Evolutionary conservation across 2,113 vertebrate genomes (phyloP).

Genomic region (Entelurus aequoreus): DNA sequence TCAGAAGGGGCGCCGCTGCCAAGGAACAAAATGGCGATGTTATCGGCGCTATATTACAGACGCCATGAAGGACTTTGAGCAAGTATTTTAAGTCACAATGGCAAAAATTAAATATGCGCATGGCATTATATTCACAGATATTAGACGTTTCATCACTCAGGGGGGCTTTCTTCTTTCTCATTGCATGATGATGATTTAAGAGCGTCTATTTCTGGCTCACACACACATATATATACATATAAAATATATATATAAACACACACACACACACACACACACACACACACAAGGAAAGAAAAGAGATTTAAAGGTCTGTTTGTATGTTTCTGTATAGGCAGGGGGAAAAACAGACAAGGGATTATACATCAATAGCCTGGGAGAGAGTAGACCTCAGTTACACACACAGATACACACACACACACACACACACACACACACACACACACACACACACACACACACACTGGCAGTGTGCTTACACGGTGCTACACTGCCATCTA

Average conservation of each 20-base stretch:
- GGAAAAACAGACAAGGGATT: not conserved
- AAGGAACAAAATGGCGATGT: conserved; percentile 7
- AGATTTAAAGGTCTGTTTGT: not conserved
- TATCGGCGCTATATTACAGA: conserved; percentile 9
- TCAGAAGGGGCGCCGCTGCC: conserved; percentile 8
- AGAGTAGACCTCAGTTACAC: too few relatives aligned
- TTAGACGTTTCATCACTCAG: conserved; percentile 8
- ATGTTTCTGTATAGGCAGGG: not conserved
- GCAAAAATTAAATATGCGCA: conserved; percentile 9
- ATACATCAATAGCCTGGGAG: too few relatives aligned
- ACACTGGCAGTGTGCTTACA: not conserved
- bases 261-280: too few relatives aligned
- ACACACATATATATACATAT: too few relatives aligned
- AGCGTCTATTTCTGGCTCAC: not conserved
- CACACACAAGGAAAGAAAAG: not conserved
- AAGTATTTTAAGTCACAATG: conserved; percentile 9
- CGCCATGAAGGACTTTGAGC: conserved; percentile 3
- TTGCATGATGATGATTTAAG: not conserved
- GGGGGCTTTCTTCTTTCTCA: not conserved
- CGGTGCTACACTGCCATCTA: conserved; percentile 47
- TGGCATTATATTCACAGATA: conserved; percentile 3
- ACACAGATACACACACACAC: not conserved
- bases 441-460: conserved; percentile 1
- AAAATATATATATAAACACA: too few relatives aligned
- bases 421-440: too few relatives aligned